A percentile compares a stretch with the other conserved stretches of the same genome.
Evolutionary conservation across 1,140 invertebrate species (phyloP).

Genomic region (Charaxes varanes): DNA sequence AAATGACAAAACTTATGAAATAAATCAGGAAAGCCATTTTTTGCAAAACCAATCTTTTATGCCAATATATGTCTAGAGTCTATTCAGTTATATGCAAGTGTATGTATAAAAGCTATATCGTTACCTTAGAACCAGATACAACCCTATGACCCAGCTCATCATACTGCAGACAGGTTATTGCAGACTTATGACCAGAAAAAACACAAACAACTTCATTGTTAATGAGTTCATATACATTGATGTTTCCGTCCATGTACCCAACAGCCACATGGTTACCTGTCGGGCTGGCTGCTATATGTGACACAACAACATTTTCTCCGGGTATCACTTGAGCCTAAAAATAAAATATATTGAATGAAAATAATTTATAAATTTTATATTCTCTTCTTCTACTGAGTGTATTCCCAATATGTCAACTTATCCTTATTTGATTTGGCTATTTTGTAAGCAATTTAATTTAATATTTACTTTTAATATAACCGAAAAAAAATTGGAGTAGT

Average conservation of each 20-base stretch:
- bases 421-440: too few relatives aligned
- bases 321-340: constrained; percentile 80
- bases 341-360: constrained; percentile 9
- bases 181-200: constrained; percentile 92
- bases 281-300: constrained; percentile 81
- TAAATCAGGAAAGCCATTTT: too few relatives aligned
- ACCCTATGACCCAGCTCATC: constrained; percentile 86
- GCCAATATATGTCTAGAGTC: too few relatives aligned
- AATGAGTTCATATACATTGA: constrained; percentile 87
- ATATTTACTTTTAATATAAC: too few relatives aligned
- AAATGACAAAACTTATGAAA: too few relatives aligned
- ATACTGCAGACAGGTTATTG: constrained; percentile 88
- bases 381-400: too few relatives aligned
- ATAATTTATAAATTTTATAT: too few relatives aligned
- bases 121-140: constrained; percentile 90
- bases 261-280: constrained; percentile 87
- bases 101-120: background rate
- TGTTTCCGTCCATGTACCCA: constrained; percentile 92
- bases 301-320: constrained; percentile 87
- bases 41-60: too few relatives aligned
- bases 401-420: too few relatives aligned
- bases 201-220: constrained; percentile 83
- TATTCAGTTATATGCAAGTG: too few relatives aligned
- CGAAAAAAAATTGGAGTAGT: too few relatives aligned
- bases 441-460: too few relatives aligned